phyloP scores from a whole-genome alignment of 2,797 vertebrate genomes.

The Artibeus jamaicensis region DNA sequence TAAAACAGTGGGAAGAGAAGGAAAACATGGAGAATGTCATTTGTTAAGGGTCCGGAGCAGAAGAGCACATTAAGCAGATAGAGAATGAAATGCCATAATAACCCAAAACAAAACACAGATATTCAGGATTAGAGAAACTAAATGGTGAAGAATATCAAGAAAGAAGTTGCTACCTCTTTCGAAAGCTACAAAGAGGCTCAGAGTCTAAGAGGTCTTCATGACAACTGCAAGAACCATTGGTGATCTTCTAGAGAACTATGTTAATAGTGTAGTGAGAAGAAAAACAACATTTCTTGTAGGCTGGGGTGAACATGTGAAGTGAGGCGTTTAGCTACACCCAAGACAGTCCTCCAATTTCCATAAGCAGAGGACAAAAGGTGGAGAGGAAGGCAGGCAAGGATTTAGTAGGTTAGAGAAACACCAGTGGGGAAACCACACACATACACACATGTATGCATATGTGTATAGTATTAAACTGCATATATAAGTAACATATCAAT shows the following conservation, averaged over 20 bases:
- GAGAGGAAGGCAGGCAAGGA: background rate
- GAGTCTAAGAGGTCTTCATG: background rate
- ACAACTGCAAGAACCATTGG: background rate
- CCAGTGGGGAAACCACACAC: background rate
- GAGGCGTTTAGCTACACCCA: background rate
- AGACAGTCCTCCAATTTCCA: background rate
- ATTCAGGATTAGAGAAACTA: background rate
- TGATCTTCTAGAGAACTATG: background rate
- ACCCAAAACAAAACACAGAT: background rate
- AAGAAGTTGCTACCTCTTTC: background rate
- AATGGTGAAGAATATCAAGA: background rate
- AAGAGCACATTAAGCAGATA: background rate
- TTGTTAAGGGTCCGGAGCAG: background rate
- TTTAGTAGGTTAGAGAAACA: background rate
- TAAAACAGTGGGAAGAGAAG: background rate
- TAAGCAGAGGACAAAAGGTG: background rate
- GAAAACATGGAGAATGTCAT: background rate
- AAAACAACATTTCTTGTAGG: background rate
- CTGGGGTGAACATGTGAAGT: background rate
- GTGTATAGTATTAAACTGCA: background rate
- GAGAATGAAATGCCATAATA: background rate
- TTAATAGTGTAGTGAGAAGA: background rate
- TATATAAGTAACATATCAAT: background rate
- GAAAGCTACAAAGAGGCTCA: background rate
- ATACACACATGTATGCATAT: background rate